phyloP scores from a whole-genome alignment of 1,140 invertebrate species.

The Adoxophyes honmai region DNA sequence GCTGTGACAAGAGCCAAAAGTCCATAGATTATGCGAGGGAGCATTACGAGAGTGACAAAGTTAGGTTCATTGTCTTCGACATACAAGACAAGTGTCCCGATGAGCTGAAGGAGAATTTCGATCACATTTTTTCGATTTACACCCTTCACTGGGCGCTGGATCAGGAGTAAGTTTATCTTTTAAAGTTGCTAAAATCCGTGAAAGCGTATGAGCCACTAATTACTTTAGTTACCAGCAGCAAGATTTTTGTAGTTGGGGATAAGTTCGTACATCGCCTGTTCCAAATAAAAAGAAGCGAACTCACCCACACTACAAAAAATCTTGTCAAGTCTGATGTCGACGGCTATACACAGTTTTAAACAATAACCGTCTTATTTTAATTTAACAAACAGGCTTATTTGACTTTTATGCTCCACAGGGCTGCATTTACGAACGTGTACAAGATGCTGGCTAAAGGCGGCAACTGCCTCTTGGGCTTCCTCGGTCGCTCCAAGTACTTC shows the following conservation, averaged over 20 bases:
- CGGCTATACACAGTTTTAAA: too few relatives aligned
- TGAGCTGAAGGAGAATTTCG: neutral
- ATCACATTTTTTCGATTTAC: neutral
- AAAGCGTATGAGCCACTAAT: too few relatives aligned
- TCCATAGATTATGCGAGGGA: neutral
- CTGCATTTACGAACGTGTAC: neutral
- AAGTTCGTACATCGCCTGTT: too few relatives aligned
- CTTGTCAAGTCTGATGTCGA: too few relatives aligned
- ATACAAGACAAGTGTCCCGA: neutral
- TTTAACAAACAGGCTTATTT: too few relatives aligned
- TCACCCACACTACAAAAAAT: too few relatives aligned
- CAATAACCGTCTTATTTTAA: too few relatives aligned
- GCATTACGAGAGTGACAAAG: neutral
- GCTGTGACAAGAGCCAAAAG: neutral
- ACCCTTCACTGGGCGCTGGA: neutral
- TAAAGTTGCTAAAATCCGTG: too few relatives aligned
- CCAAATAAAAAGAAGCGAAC: too few relatives aligned
- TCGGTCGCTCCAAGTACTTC: neutral
- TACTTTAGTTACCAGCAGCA: too few relatives aligned
- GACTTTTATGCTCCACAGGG: neutral
- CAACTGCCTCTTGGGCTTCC: neutral
- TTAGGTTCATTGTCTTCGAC: neutral
- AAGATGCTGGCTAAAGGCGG: neutral
- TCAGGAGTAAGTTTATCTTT: neutral
- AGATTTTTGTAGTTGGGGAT: too few relatives aligned